A percentile compares a stretch with the other conserved stretches of the same genome.
Evolutionary conservation across 2,113 vertebrate genomes (phyloP).

Genomic region (Prietella phreatophila): DNA sequence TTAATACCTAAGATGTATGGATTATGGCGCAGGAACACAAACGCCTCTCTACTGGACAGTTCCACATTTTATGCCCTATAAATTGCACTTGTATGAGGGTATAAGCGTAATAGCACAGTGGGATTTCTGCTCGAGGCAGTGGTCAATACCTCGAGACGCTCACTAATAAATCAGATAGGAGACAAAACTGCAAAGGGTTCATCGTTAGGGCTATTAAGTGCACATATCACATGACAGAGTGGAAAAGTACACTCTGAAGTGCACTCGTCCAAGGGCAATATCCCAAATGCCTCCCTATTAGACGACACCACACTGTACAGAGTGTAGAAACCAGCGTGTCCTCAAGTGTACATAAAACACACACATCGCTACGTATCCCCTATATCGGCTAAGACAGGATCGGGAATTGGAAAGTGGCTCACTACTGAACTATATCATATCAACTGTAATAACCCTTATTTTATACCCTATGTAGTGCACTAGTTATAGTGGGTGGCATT

Average conservation of each 20-base stretch:
- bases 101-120: neutral
- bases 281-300: neutral
- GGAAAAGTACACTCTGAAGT: neutral
- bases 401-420: neutral
- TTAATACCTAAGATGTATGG: slow-evolving; percentile 19
- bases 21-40: neutral
- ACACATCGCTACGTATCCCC: neutral
- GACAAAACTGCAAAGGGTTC: neutral
- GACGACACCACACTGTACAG: neutral
- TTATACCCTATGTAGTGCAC: neutral
- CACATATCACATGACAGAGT: neutral
- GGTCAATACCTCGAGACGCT: neutral
- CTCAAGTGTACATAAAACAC: neutral
- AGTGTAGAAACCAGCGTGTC: neutral
- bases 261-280: neutral
- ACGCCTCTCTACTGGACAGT: neutral
- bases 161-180: neutral
- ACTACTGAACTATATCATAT: neutral
- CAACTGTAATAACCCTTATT: neutral
- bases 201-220: neutral
- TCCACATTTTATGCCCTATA: neutral
- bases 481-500: neutral
- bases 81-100: neutral
- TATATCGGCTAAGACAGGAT: neutral
- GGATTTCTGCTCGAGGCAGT: neutral